phyloP scores from a whole-genome alignment of 2,797 vertebrate genomes.

The Momotus momota region DNA sequence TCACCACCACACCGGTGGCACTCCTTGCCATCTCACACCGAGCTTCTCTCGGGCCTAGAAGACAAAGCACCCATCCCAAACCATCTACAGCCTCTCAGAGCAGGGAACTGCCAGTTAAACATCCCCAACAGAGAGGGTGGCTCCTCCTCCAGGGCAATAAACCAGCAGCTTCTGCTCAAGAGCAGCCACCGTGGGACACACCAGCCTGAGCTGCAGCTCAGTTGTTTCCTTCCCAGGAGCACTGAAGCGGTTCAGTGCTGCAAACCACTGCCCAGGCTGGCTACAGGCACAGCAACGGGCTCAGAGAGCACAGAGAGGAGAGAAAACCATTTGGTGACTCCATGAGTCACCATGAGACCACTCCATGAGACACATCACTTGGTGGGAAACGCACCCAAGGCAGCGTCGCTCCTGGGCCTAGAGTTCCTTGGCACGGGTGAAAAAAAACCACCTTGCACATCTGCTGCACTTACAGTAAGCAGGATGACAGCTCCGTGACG shows the following conservation, averaged over 20 bases:
- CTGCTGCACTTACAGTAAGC: conserved; percentile 11
- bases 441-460: neutral
- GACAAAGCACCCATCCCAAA: neutral
- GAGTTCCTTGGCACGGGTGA: neutral
- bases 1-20: fast-evolving
- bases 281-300: neutral
- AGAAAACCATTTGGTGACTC: neutral
- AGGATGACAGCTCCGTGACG: conserved; percentile 42
- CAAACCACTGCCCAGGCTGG: neutral
- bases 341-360: fast-evolving
- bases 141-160: neutral
- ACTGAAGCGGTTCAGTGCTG: neutral
- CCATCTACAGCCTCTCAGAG: neutral
- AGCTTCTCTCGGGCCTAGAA: neutral
- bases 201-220: neutral
- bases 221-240: neutral
- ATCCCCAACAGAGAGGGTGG: fast-evolving
- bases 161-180: neutral
- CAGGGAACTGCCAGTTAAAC: neutral
- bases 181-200: fast-evolving
- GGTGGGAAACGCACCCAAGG: fast-evolving
- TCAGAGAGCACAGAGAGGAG: neutral
- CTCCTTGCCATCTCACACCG: fast-evolving
- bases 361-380: neutral
- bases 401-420: neutral